phyloP scores from a whole-genome alignment of 2,888 invertebrate species.

The Polymixis lichenea region DNA sequence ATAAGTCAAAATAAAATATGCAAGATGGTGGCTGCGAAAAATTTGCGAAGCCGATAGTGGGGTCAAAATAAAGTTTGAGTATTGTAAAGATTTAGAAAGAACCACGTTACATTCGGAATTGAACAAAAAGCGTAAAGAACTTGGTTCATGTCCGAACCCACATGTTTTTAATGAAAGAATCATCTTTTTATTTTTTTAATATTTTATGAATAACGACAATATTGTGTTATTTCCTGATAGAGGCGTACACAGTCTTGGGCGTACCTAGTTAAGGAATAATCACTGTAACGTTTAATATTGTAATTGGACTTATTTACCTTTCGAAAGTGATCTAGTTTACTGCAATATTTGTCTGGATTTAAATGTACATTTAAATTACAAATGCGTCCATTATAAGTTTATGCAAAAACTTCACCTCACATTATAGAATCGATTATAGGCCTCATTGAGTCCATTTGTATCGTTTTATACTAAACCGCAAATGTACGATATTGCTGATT shows the following conservation, averaged over 20 bases:
- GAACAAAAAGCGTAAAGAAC: too few relatives aligned
- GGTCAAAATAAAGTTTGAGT: too few relatives aligned
- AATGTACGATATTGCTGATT: slow-evolving; percentile 28
- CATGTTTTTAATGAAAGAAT: not conserved
- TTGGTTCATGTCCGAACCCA: too few relatives aligned
- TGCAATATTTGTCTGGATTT: not conserved
- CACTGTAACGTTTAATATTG: not conserved
- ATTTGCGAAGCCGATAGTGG: too few relatives aligned
- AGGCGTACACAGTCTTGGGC: not conserved
- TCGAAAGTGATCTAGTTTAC: not conserved
- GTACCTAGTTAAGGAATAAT: not conserved
- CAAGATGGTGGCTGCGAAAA: too few relatives aligned
- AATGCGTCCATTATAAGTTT: slow-evolving; percentile 21
- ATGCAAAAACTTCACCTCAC: slow-evolving; percentile 42
- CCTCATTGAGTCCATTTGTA: slow-evolving; percentile 52
- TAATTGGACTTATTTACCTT: not conserved
- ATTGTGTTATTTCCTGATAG: not conserved
- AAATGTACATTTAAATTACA: slow-evolving; percentile 8
- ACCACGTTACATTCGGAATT: too few relatives aligned
- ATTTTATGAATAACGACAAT: not conserved
- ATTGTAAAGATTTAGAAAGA: too few relatives aligned
- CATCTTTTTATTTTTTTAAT: not conserved
- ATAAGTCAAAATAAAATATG: too few relatives aligned
- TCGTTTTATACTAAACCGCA: slow-evolving; percentile 47
- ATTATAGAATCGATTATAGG: slow-evolving; percentile 50